Percentiles rank a stretch among this genome's conserved stretches.
Conservation (phyloP, 2,113 vertebrate genomes). For the Prochilodus magdalenae region DNA sequence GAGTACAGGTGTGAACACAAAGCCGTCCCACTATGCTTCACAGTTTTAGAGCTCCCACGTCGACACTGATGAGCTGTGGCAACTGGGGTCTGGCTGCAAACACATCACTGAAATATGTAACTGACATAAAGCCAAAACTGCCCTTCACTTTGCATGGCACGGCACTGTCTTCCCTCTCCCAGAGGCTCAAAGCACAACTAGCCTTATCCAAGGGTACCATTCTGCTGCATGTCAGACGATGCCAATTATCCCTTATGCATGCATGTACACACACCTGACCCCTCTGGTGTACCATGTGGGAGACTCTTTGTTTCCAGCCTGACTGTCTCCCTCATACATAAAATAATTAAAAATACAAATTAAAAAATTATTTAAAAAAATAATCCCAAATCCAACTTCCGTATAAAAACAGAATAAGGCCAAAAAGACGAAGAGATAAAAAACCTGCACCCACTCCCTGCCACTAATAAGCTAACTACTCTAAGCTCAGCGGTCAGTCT, state of each 20-base stretch:
- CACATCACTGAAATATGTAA: conserved; percentile 41
- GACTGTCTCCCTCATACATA: background rate
- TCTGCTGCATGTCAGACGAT: conserved; percentile 15
- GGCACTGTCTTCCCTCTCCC: conserved; percentile 13
- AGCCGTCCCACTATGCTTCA: conserved; percentile 56
- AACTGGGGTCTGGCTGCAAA: conserved; percentile 48
- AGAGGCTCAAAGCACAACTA: background rate
- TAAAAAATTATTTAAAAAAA: no score
- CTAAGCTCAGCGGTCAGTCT: background rate
- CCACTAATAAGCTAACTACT: no score
- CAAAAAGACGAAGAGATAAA: no score
- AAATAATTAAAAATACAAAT: no score
- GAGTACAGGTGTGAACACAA: conserved; percentile 60
- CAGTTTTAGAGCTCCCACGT: conserved; percentile 60
- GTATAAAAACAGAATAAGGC: no score
- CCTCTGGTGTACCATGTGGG: conserved; percentile 9
- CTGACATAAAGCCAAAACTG: conserved; percentile 29
- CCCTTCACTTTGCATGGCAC: background rate
- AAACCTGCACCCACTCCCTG: no score
- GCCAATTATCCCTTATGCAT: background rate
- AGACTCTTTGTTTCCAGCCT: conserved; percentile 1
- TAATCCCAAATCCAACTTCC: no score
- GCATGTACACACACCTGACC: background rate
- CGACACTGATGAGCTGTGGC: conserved; percentile 62
- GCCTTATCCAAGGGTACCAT: background rate